Conservation (phyloP, 2,113 vertebrate species). For the Dromas ardeola region DNA sequence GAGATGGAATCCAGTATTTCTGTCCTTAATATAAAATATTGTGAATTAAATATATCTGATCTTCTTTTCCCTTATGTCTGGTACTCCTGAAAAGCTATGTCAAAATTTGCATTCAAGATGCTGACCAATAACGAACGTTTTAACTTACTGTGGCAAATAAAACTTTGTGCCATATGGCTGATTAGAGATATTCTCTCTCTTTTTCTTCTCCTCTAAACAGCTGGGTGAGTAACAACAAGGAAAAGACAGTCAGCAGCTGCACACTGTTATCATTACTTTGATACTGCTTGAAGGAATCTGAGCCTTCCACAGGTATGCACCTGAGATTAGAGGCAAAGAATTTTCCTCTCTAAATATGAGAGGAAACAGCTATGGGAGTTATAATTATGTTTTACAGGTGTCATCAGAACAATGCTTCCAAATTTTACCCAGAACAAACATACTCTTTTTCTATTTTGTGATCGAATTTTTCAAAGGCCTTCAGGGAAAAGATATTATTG, state of each 20-base stretch:
- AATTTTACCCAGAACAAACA: slow-evolving; percentile 55
- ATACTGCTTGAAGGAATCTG: slow-evolving; percentile 81
- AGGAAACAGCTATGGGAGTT: slow-evolving; percentile 33
- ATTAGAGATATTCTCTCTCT: slow-evolving; percentile 88
- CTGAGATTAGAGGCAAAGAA: slow-evolving; percentile 72
- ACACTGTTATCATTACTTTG: slow-evolving; percentile 83
- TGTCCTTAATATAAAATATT: neutral
- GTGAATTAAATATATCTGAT: slow-evolving; percentile 10
- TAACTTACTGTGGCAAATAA: slow-evolving; percentile 78
- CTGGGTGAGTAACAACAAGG: slow-evolving; percentile 93
- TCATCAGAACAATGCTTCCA: slow-evolving; percentile 53
- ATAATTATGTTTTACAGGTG: slow-evolving; percentile 67
- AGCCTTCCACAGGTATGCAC: slow-evolving; percentile 84
- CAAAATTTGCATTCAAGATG: slow-evolving; percentile 69
- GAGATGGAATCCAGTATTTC: neutral
- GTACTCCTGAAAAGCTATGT: slow-evolving; percentile 35
- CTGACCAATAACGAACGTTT: slow-evolving; percentile 69
- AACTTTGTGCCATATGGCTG: slow-evolving; percentile 93
- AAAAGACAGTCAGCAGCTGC: slow-evolving; percentile 91
- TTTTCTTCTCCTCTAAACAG: slow-evolving; percentile 89
- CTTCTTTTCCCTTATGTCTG: neutral
- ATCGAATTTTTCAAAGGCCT: slow-evolving; percentile 62
- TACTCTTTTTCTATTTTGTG: slow-evolving; percentile 56
- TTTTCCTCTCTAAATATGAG: slow-evolving; percentile 54
- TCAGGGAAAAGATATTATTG: slow-evolving; percentile 55